A percentile compares a stretch with the other conserved stretches of the same genome.
Evolutionary conservation across 2,113 vertebrate genomes (phyloP).

Genomic region (Podiceps cristatus): DNA sequence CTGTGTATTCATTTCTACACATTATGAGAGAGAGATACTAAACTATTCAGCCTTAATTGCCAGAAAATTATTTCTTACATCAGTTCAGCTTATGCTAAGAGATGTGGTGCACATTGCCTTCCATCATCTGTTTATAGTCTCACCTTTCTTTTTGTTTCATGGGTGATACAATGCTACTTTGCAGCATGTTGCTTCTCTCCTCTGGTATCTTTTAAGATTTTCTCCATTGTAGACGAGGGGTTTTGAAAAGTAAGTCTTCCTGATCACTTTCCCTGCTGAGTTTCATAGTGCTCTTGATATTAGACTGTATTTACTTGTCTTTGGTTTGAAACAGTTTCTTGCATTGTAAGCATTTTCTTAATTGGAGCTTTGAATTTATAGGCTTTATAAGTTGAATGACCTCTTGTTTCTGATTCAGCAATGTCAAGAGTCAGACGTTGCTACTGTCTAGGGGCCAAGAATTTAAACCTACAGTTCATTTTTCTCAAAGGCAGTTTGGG

Average conservation of each 20-base stretch:
- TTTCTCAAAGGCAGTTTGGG: background rate
- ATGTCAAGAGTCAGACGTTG: background rate
- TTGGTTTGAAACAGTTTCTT: background rate
- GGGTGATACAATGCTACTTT: background rate
- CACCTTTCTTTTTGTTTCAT: background rate
- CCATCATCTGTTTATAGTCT: background rate
- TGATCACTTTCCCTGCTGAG: background rate
- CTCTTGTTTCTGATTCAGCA: background rate
- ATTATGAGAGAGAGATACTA: background rate
- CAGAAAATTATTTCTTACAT: background rate
- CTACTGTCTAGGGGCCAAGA: background rate
- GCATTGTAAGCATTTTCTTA: background rate
- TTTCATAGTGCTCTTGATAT: background rate
- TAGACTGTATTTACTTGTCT: background rate
- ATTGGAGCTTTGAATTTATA: background rate
- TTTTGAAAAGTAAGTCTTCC: background rate
- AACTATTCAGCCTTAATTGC: background rate
- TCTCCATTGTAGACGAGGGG: background rate
- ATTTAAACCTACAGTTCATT: background rate
- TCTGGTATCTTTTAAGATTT: background rate
- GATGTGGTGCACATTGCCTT: background rate
- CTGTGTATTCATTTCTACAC: background rate
- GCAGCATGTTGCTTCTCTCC: background rate
- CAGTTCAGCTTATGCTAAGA: background rate
- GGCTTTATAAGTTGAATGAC: background rate